Base-by-base conservation (phyloP, 2,888 invertebrate genomes). In the Abrostola tripartita region DNA sequence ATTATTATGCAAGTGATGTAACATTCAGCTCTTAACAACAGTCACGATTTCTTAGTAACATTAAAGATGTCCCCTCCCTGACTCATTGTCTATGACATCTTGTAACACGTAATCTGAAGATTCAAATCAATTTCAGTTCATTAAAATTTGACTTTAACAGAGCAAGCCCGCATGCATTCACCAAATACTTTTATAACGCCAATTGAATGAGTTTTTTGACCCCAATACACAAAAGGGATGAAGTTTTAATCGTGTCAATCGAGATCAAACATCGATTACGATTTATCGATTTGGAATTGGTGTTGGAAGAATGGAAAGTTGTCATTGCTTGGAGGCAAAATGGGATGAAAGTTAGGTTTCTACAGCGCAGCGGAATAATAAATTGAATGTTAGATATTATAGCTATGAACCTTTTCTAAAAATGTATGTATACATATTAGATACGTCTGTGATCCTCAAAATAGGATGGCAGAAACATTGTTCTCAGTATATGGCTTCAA, bases 171-270 rank as follows among this genome's bases (percentile, higher is more conserved):
- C 91, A 92, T 90, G 69, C 56, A n/a, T n/a, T 84, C 83, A 84
- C 84, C 81, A 84, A 90, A 89, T 89, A 86, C 88, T 79, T 88
- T 85, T 87, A 90, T 90, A 89, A 84, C 81, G 60, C 52, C 83
- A 82, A 91, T 91, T 91, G 90, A 85, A 82, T 78, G 85, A 85
- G 90, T 88, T 90, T 89, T 86, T 86, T 88, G 89, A 90, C 87
- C 91, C 85, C 81, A 67, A 74, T 71, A 58, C 56, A 75, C 71
- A 78, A 80, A 80, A 80, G 86, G 90, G 87, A 88, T 89, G 87
- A 87, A 84, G 83, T 89, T 85, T 88, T 90, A 78, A 78, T 69
- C 71, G 86, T 83, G 82, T 81, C 86, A 86, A 87, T 88, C 84
- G 85, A 85, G 76, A 84, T 81, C 81, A 84, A 78, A 81, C 75